Base-by-base conservation (phyloP, 2,888 invertebrate genomes). In the Eilema caniola region DNA sequence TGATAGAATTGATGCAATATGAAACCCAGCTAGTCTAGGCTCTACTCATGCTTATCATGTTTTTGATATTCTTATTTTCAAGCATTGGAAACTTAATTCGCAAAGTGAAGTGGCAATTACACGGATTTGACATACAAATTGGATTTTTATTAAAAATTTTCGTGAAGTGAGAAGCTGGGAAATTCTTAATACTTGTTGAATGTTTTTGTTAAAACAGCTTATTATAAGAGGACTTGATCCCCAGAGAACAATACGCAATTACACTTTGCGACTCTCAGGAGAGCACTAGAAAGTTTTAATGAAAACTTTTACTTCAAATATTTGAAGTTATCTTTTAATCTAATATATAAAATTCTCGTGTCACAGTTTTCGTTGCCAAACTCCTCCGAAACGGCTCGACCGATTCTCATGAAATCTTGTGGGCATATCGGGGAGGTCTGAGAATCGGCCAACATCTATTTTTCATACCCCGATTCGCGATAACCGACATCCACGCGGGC, bases 41-140 rank as follows among this genome's bases (percentile, higher is more conserved):
- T 3, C 33, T 33, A 37, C 37, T 20, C 20, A 20, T 20, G 16
- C 41, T 16, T 41, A 5, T 3, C 14, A 57, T 24, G 20, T 60
- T 59, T 24, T 59, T 12, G 14, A 14, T 12, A 11, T 14, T 33
- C 8, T 31, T n/a, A 60, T 28, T 41, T 33, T 4, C 8, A 41
- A 66, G 62, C 28, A 56, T 53, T 25, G n/a, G 25, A 61, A 60
- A 67, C n/a, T 25, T 11, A 33, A 53, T 67, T 31, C 67, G 37
- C 12, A 59, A 37, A 71, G 31, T 59, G 20, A 41, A 73, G 57
- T 59, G 47, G 25, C 66, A 73, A 69, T 69, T 75, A 70, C 62
- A 33, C 41, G 62, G 28, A 64, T 73, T 71, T 78, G 53, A 67
- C 57, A 64, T 12, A 61, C 59, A 71, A 79, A 77, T 70, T 70